Conservation (phyloP, 2,797 vertebrate species). For the Tarsius wallacei region DNA sequence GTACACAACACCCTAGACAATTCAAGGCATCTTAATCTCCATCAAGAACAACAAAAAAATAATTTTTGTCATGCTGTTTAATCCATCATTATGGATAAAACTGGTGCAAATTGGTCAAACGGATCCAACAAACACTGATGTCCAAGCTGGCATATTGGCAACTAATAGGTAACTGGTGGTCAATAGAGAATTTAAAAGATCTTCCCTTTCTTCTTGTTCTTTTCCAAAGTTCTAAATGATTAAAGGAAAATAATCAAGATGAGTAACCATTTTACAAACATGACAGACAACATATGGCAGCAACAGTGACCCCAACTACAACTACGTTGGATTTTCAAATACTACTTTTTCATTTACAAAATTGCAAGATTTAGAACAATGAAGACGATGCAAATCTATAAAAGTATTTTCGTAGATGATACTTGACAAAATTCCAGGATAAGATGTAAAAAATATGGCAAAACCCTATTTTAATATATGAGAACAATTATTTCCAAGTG, state of each 20-base stretch:
- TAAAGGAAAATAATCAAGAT: slow-evolving; percentile 67
- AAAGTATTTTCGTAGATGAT: neutral
- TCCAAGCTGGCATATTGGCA: slow-evolving; percentile 96
- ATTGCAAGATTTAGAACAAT: neutral
- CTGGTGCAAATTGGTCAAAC: slow-evolving; percentile 93
- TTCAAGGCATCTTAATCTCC: slow-evolving; percentile 92
- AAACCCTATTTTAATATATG: neutral
- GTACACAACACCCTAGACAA: slow-evolving; percentile 94
- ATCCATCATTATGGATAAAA: slow-evolving; percentile 93
- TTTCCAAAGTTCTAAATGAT: slow-evolving; percentile 97
- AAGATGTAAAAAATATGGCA: slow-evolving; percentile 4
- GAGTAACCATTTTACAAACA: slow-evolving; percentile 10
- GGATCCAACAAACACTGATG: slow-evolving; percentile 94
- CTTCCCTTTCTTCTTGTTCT: slow-evolving; percentile 99
- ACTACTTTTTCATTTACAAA: slow-evolving; percentile 52
- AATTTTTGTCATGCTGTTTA: slow-evolving; percentile 94
- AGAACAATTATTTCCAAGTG: slow-evolving; percentile 53
- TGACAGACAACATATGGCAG: neutral
- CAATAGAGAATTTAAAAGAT: slow-evolving; percentile 96
- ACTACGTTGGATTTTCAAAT: slow-evolving; percentile 16
- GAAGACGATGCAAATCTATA: neutral
- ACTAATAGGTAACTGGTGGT: slow-evolving; percentile 93
- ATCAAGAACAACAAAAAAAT: slow-evolving; percentile 91
- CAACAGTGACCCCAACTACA: neutral
- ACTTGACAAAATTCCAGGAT: slow-evolving; percentile 47